Evolutionary conservation across 1,140 invertebrate species (phyloP).

Genomic region (Cephus cinctus): DNA sequence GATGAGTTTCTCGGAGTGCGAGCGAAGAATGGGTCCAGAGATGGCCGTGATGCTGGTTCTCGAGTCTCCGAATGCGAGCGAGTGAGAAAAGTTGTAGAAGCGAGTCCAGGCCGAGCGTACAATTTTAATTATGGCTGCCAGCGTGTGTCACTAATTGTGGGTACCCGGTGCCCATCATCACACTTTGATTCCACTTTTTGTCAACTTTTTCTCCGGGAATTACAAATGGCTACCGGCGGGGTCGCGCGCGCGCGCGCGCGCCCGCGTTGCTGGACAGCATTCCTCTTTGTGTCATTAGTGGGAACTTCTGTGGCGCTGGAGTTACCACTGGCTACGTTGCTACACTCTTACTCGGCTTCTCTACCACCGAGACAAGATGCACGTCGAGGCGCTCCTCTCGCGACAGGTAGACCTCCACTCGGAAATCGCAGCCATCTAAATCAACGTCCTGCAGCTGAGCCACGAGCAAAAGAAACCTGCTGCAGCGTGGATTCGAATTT

Average conservation of each 20-base stretch:
- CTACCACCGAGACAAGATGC: slow-evolving; percentile 15
- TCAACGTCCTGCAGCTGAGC: slow-evolving; percentile 31
- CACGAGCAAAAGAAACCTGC: too few relatives aligned
- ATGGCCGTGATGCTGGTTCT: too few relatives aligned
- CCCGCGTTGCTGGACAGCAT: too few relatives aligned
- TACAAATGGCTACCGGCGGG: slow-evolving; percentile 48
- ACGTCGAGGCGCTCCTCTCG: slow-evolving; percentile 18
- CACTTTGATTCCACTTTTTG: slow-evolving; percentile 49
- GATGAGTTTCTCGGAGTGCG: too few relatives aligned
- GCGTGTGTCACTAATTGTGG: slow-evolving; percentile 38
- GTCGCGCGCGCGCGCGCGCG: slow-evolving; percentile 6
- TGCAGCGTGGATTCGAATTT: too few relatives aligned
- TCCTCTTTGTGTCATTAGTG: slow-evolving; percentile 54
- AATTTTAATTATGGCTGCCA: neutral
- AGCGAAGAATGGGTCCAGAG: too few relatives aligned
- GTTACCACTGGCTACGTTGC: slow-evolving; percentile 9
- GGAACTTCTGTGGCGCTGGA: slow-evolving; percentile 46
- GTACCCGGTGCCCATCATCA: slow-evolving; percentile 38
- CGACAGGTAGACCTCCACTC: slow-evolving; percentile 39
- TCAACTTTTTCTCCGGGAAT: slow-evolving; percentile 38
- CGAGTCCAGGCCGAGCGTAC: too few relatives aligned
- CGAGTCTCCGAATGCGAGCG: too few relatives aligned
- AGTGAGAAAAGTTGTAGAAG: too few relatives aligned
- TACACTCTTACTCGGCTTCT: slow-evolving; percentile 18
- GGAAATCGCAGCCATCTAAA: slow-evolving; percentile 46